Conservation (phyloP, 2,113 vertebrate genomes). For the Macquaria australasica region DNA sequence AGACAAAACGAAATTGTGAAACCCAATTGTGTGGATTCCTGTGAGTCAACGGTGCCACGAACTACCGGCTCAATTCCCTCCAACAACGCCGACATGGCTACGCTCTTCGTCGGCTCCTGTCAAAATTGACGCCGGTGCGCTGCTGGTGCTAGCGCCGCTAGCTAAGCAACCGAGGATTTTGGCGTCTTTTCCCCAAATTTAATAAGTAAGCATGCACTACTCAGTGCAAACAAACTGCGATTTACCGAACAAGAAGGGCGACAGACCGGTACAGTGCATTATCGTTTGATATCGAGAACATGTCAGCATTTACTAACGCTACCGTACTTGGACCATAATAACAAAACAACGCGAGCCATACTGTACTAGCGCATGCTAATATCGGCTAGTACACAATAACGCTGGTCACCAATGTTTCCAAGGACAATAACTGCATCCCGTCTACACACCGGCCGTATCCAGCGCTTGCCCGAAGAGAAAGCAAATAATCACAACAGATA, state of each 20-base stretch:
- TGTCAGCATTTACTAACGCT: slow-evolving; percentile 2
- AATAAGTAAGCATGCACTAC: slow-evolving; percentile 10
- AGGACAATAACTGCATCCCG: not conserved
- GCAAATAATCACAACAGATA: not conserved
- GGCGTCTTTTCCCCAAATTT: slow-evolving; percentile 46
- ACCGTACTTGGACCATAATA: slow-evolving; percentile 62
- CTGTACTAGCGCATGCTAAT: slow-evolving; percentile 76
- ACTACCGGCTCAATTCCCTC: slow-evolving; percentile 39
- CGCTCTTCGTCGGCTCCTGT: slow-evolving; percentile 78
- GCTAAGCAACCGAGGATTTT: slow-evolving; percentile 61
- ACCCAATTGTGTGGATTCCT: not conserved
- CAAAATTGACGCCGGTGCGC: slow-evolving; percentile 84
- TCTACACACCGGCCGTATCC: not conserved
- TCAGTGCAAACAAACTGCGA: not conserved
- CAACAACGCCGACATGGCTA: slow-evolving; percentile 55
- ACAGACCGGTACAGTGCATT: not conserved
- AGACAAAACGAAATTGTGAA: not conserved
- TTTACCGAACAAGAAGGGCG: not conserved
- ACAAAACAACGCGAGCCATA: slow-evolving; percentile 79
- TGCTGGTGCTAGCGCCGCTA: slow-evolving; percentile 70
- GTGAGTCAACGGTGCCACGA: slow-evolving; percentile 8
- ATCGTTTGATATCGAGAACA: not conserved
- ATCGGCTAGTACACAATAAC: slow-evolving; percentile 56
- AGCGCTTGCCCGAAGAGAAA: not conserved
- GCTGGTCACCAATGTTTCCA: not conserved